Evolutionary conservation across 2,888 invertebrate species (phyloP), one percentile per base, ranked within the genome.

Genomic region (Masnerella sp.): DNA sequence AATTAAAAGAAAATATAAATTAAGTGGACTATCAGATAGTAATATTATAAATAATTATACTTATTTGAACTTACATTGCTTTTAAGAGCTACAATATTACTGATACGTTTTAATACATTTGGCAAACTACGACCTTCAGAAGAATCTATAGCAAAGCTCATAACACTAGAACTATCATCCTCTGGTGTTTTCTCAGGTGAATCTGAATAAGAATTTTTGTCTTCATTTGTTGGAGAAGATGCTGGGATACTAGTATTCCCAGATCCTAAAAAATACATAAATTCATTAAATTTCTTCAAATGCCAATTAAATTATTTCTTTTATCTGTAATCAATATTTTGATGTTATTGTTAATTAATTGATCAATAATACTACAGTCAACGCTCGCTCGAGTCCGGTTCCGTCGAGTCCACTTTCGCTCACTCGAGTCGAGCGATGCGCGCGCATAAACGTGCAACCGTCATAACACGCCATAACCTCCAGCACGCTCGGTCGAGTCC

Each of bases 61-160:
- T 2, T 20, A 18, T 20, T 20, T 15, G 20, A 7, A 89, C 92
- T 90, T 89, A 95, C 95, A 82, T 91, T 92, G 80, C 92, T 93
- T 80, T 93, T 94, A 56, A 93, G 88, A n/a, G 95, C 96, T 40
- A 96, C 90, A 49, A 97, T 91, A 86, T 94, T 96, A 82, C 95
- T 95, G 49, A 97, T 95, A 79, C 96, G 90, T 82, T 93, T 93
- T 14, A 97, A 88, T 71, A 97, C 96, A 89, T 95, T 96, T 0
- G 94, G 93, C 80, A 96, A 90, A 85, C 94, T 95, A 65, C 94
- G 90, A n/a, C 92, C 94, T 85, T 94, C 93, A 11, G 89, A 88
- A 38, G 91, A 89, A 58, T 92, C 91, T 12, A 92, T 89, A 36
- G 88, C 83, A 79, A 85, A 88, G 52, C 82, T 84, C 38, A 82